A percentile compares a stretch with the other conserved stretches of the same genome.
Evolutionary conservation across 2,113 vertebrate species (phyloP).

Genomic region (Gallinago paraguaiae): DNA sequence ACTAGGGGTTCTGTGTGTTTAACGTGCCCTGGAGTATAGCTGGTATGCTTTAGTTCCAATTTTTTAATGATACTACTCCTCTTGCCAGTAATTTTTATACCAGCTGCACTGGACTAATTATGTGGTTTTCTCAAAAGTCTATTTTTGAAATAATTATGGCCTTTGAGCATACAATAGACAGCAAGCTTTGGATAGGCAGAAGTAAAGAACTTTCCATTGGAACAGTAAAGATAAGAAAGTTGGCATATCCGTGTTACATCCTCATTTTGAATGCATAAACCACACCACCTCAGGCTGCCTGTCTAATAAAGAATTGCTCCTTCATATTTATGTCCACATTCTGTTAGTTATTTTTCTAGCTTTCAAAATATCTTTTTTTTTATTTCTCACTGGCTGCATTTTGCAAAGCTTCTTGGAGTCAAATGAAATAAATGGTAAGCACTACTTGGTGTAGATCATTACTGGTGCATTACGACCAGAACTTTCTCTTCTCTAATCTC

Average conservation of each 20-base stretch:
- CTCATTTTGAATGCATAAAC: not conserved
- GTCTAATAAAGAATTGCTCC: not conserved
- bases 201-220: conserved; percentile 25
- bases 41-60: conserved; percentile 67
- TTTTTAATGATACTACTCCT: conserved; percentile 71
- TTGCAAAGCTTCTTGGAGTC: not conserved
- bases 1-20: conserved; percentile 51
- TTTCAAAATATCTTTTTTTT: not conserved
- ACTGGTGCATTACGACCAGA: not conserved
- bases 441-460: not conserved
- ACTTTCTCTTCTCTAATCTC: not conserved
- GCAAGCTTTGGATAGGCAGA: conserved; percentile 20
- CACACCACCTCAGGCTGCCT: not conserved
- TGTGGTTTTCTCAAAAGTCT: conserved; percentile 71
- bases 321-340: not conserved
- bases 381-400: not conserved
- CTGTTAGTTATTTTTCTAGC: not conserved
- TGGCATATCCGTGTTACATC: not conserved
- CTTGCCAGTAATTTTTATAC: conserved; percentile 72
- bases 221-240: conserved; percentile 12
- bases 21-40: conserved; percentile 59
- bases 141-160: conserved; percentile 74
- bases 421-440: not conserved
- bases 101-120: conserved; percentile 77
- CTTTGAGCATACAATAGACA: conserved; percentile 67